Conservation (phyloP, 2,888 invertebrate genomes). For the Suillia variegata region DNA sequence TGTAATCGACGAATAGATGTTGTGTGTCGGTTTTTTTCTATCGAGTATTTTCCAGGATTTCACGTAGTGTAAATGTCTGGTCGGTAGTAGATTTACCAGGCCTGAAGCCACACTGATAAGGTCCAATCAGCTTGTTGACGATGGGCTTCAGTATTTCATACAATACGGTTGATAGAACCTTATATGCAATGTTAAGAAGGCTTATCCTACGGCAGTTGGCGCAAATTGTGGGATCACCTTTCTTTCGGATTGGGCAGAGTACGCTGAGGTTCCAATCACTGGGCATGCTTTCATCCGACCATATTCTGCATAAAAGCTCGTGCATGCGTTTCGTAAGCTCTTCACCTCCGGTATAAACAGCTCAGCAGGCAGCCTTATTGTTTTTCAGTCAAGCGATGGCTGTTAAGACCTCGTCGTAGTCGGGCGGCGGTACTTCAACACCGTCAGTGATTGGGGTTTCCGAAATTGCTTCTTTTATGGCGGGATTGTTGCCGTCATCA, state of each 20-base stretch:
- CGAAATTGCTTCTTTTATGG: not conserved
- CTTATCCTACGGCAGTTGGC: constrained; percentile 17
- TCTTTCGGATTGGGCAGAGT: constrained; percentile 19
- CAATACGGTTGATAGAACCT: constrained; percentile 9
- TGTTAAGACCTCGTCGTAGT: not conserved
- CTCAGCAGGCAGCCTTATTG: constrained; percentile 3
- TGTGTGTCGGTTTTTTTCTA: not conserved
- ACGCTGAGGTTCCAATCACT: too few species aligned
- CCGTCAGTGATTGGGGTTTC: not conserved
- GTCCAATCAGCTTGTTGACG: constrained; percentile 14
- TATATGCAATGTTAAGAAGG: constrained; percentile 17
- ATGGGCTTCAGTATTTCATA: constrained; percentile 18
- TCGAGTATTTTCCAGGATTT: constrained; percentile 15
- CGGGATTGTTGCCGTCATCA: not conserved
- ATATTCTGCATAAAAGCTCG: constrained; percentile 9
- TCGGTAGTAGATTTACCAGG: too few species aligned
- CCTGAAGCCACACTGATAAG: constrained; percentile 17
- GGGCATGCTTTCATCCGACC: constrained; percentile 1
- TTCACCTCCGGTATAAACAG: constrained; percentile 10
- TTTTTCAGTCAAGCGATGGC: not conserved
- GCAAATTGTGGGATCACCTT: constrained; percentile 14
- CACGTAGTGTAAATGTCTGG: constrained; percentile 16
- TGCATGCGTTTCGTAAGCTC: constrained; percentile 11
- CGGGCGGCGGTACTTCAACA: too few species aligned
- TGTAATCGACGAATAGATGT: constrained; percentile 12